These are phyloP conservation scores for Muntiacus reevesi DNA, from an alignment of 2,113 vertebrate genomes.

Conservation along the genomic window DNA sequence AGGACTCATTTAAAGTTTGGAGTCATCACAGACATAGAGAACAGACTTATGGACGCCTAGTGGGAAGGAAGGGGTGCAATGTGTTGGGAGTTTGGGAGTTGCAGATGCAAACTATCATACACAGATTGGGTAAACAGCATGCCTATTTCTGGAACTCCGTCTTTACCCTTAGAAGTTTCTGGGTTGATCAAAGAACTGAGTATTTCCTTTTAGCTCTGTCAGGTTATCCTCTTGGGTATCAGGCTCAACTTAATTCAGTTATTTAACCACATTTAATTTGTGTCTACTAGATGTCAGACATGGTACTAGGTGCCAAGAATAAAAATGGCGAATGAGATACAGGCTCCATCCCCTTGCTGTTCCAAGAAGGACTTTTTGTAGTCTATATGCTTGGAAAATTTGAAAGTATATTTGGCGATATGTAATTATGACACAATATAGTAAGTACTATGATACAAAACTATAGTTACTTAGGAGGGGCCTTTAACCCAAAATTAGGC, in stretches of 20 bases:
- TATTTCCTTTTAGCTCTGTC: background rate
- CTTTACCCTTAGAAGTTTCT: background rate
- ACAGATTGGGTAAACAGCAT: background rate
- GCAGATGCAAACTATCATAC: background rate
- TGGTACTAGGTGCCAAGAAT: background rate
- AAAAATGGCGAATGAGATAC: background rate
- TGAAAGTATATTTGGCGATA: background rate
- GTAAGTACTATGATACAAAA: background rate
- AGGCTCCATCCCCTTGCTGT: background rate
- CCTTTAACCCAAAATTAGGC: background rate
- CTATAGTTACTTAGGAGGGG: background rate
- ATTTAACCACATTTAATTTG: slow-evolving; percentile 1
- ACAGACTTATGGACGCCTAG: background rate
- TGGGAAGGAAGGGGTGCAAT: background rate
- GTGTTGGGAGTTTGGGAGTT: background rate
- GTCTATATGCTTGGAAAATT: background rate
- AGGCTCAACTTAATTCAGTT: background rate
- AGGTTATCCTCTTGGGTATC: background rate
- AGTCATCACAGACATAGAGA: background rate
- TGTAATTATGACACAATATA: background rate
- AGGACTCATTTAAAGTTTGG: background rate
- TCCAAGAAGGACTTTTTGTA: background rate
- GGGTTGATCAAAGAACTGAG: background rate
- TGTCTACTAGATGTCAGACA: background rate
- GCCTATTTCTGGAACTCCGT: background rate